Conservation (phyloP, 1,140 invertebrate genomes). For the Neoseiulus cucumeris region DNA sequence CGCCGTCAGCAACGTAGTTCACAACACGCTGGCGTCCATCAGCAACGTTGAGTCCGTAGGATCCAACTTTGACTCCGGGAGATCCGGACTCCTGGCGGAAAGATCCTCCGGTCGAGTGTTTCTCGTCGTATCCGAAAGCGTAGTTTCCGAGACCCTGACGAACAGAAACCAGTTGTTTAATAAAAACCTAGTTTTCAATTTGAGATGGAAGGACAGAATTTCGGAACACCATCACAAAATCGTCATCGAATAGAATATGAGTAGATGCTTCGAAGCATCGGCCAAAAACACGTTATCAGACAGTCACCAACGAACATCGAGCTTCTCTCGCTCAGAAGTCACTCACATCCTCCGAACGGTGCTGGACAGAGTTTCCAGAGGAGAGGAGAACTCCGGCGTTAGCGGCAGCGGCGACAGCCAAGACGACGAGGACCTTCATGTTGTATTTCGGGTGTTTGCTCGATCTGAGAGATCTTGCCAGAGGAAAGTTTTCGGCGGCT, state of each 20-base stretch:
- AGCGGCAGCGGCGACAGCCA: background rate
- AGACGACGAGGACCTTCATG: no score
- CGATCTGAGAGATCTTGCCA: no score
- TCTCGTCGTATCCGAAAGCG: constrained; percentile 18
- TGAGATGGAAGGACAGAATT: no score
- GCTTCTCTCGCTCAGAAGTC: background rate
- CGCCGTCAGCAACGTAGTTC: constrained; percentile 14
- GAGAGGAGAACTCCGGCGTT: constrained; percentile 1
- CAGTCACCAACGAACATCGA: no score
- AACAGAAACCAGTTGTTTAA: background rate
- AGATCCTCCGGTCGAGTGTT: constrained; percentile 18
- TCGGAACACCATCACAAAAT: no score
- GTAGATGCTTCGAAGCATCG: no score
- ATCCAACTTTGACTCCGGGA: background rate
- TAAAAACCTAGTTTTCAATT: background rate
- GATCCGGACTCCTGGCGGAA: constrained; percentile 18
- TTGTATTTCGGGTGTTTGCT: no score
- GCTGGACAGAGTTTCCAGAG: background rate
- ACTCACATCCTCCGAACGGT: background rate
- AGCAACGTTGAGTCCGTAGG: constrained; percentile 11
- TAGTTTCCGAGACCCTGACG: constrained; percentile 16
- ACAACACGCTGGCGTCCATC: constrained; percentile 12
- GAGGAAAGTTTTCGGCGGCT: no score
- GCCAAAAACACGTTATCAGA: background rate
- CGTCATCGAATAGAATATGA: no score